Percentiles rank a stretch among this genome's conserved stretches.
These are phyloP conservation scores for Rutilus rutilus DNA, from an alignment of 2,113 vertebrate species.

Conservation along the genomic window DNA sequence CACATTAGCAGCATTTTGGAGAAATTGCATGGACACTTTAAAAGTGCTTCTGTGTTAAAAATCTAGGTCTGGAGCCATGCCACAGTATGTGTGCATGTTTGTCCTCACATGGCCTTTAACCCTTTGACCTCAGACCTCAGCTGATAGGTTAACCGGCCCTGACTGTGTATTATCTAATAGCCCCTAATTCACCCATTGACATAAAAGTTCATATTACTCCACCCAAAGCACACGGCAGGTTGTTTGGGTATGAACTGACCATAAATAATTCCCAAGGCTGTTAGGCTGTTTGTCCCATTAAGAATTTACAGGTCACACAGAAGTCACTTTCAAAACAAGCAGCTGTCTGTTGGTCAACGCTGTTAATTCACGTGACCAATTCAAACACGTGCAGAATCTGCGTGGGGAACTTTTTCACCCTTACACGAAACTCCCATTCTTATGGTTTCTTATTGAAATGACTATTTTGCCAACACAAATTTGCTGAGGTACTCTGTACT, in stretches of 20 bases:
- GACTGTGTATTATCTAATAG: slow-evolving; percentile 16
- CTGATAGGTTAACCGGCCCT: not conserved
- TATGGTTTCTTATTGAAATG: not conserved
- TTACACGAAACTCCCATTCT: not conserved
- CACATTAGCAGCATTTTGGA: rapidly evolving
- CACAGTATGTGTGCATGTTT: slow-evolving; percentile 83
- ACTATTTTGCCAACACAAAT: not conserved
- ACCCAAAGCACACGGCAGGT: not conserved
- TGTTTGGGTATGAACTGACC: slow-evolving; percentile 7
- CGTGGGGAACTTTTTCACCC: not conserved
- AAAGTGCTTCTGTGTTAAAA: slow-evolving; percentile 64
- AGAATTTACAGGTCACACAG: not conserved
- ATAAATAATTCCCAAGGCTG: not conserved
- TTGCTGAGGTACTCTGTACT: no score
- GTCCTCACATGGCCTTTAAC: slow-evolving; percentile 21
- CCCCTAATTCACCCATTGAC: not conserved
- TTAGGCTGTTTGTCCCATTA: not conserved
- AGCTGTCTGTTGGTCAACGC: not conserved
- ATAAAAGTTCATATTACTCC: slow-evolving; percentile 14
- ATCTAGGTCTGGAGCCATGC: slow-evolving; percentile 88
- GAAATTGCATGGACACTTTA: not conserved
- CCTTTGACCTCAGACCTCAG: not conserved
- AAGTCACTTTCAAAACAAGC: not conserved
- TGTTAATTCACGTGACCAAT: not conserved
- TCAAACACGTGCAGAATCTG: not conserved